A percentile compares a stretch with the other conserved stretches of the same genome.
Conservation (phyloP, 2,797 vertebrate genomes). For the Ataeniobius toweri region DNA sequence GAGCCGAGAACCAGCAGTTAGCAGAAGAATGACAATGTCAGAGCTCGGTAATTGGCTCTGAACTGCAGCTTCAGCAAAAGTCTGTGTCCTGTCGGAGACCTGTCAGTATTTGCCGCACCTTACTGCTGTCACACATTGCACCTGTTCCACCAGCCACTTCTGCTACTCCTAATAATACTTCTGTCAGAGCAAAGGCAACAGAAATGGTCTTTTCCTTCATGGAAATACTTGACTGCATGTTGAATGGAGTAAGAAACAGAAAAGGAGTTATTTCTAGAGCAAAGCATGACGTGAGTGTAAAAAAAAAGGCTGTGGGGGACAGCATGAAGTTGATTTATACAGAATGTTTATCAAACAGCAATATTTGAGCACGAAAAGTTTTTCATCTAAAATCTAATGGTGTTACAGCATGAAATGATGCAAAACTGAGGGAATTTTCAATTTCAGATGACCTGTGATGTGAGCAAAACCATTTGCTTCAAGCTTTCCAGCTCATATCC, state of each 20-base stretch:
- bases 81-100: constrained; percentile 51
- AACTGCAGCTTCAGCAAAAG: constrained; percentile 73
- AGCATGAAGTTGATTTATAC: constrained; percentile 60
- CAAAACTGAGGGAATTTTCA: constrained; percentile 49
- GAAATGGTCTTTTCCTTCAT: constrained; percentile 38
- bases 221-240: constrained; percentile 33
- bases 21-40: constrained; percentile 56
- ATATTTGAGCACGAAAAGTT: constrained; percentile 29
- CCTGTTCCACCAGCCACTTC: constrained; percentile 28
- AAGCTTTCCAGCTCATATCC: constrained; percentile 49
- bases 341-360: constrained; percentile 60
- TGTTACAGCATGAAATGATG: constrained; percentile 36
- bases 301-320: constrained; percentile 31
- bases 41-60: constrained; percentile 71
- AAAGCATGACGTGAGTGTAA: constrained; percentile 21
- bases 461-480: constrained; percentile 40
- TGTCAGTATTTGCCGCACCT: constrained; percentile 56
- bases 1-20: constrained; percentile 19
- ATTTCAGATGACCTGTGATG: constrained; percentile 51
- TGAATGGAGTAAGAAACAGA: constrained; percentile 18
- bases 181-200: constrained; percentile 48
- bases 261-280: constrained; percentile 11
- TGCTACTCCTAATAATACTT: constrained; percentile 58
- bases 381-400: constrained; percentile 59
- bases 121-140: constrained; percentile 56